Evolutionary conservation across 1,140 invertebrate genomes (phyloP).

Genomic region (Asbolus verrucosus): DNA sequence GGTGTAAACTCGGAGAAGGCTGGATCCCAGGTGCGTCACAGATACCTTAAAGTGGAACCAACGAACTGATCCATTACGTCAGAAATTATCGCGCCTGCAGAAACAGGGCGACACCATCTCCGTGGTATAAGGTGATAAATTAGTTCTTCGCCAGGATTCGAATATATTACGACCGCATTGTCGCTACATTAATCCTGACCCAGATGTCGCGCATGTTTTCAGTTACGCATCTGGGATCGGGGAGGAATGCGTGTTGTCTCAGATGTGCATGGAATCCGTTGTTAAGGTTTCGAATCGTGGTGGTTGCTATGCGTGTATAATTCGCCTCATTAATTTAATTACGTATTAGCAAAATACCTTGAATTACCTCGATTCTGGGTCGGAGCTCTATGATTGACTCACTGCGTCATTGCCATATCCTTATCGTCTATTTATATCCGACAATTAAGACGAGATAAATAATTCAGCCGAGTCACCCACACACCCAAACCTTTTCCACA

Average conservation of each 20-base stretch:
- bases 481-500: too few relatives aligned
- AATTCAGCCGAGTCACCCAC: neutral
- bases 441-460: neutral
- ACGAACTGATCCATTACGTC: slow-evolving; percentile 51
- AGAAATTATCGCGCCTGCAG: slow-evolving; percentile 45
- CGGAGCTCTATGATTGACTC: neutral
- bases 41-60: slow-evolving; percentile 53
- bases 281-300: slow-evolving; percentile 25
- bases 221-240: slow-evolving; percentile 32
- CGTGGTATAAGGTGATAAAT: slow-evolving; percentile 48
- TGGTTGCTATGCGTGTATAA: slow-evolving; percentile 39
- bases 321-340: slow-evolving; percentile 42
- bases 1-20: slow-evolving; percentile 45
- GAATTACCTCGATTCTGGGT: slow-evolving; percentile 4
- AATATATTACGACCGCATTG: slow-evolving; percentile 58
- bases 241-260: slow-evolving; percentile 24
- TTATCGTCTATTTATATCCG: neutral
- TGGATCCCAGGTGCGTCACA: slow-evolving; percentile 50
- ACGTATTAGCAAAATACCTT: slow-evolving; percentile 26
- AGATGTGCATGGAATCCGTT: slow-evolving; percentile 27
- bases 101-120: neutral
- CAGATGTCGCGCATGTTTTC: slow-evolving; percentile 49
- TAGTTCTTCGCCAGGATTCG: slow-evolving; percentile 46
- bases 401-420: neutral
- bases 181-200: slow-evolving; percentile 61